phyloP scores from a whole-genome alignment of 2,113 vertebrate genomes.

The Butorides virescens region DNA sequence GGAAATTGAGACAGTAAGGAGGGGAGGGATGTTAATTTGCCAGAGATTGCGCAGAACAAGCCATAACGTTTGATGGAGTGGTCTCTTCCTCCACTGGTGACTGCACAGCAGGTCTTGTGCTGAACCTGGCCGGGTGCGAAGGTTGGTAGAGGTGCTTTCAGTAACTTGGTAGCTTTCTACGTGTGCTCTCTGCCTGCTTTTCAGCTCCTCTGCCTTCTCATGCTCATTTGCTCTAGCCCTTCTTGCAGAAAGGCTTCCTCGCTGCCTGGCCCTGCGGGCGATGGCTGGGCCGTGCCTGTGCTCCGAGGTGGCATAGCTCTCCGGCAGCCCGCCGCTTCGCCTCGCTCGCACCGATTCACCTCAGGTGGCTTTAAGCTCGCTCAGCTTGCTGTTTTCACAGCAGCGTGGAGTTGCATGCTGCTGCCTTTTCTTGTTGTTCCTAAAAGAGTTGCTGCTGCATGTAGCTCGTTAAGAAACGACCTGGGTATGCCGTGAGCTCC shows the following conservation, averaged over 20 bases:
- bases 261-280: background rate
- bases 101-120: background rate
- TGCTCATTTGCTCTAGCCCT: background rate
- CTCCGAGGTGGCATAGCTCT: background rate
- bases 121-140: background rate
- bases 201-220: rapidly evolving
- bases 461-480: background rate
- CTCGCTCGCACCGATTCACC: rapidly evolving
- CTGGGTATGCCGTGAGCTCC: background rate
- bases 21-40: background rate
- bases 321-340: rapidly evolving
- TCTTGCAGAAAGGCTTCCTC: background rate
- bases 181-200: background rate
- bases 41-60: background rate
- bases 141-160: background rate
- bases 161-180: background rate
- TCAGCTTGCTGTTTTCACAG: rapidly evolving
- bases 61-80: background rate
- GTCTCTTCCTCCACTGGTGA: background rate
- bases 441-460: background rate
- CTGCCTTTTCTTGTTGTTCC: background rate
- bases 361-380: background rate
- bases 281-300: rapidly evolving
- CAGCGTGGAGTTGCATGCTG: background rate
- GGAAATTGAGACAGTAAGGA: background rate